These are phyloP conservation scores for Lepus timidus DNA, from an alignment of 2,113 vertebrate genomes.

Conservation along the genomic window DNA sequence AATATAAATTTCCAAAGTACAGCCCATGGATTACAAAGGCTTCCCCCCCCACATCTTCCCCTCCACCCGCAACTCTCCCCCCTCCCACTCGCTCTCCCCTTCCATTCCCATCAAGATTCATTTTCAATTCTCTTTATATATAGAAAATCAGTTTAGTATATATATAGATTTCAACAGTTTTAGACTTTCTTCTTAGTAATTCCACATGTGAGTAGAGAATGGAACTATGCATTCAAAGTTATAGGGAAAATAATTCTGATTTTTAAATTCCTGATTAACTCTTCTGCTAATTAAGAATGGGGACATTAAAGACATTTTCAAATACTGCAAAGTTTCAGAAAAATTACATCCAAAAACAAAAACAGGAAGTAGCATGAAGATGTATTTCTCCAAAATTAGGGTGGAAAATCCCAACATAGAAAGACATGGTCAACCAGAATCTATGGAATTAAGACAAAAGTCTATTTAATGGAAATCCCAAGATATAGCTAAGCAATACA, in stretches of 20 bases:
- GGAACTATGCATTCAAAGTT: neutral
- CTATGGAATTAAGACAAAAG: neutral
- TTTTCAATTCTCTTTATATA: no score
- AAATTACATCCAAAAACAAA: neutral
- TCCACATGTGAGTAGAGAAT: neutral
- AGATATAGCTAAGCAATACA: neutral
- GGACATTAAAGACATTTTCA: neutral
- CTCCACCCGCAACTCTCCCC: no score
- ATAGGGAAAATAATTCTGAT: neutral
- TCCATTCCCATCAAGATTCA: no score
- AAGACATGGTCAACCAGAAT: neutral
- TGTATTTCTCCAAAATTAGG: neutral
- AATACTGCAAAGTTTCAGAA: neutral
- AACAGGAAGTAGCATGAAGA: neutral
- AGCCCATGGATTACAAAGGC: no score
- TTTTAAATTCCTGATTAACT: neutral
- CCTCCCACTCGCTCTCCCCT: no score
- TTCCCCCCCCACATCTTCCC: no score
- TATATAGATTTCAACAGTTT: neutral
- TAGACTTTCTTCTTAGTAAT: neutral
- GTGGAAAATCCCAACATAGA: neutral
- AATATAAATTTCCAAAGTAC: no score
- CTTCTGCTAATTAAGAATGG: neutral
- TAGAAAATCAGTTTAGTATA: no score
- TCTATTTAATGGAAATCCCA: neutral